Conservation (phyloP, 2,113 vertebrate genomes). For the Galbula dea region DNA sequence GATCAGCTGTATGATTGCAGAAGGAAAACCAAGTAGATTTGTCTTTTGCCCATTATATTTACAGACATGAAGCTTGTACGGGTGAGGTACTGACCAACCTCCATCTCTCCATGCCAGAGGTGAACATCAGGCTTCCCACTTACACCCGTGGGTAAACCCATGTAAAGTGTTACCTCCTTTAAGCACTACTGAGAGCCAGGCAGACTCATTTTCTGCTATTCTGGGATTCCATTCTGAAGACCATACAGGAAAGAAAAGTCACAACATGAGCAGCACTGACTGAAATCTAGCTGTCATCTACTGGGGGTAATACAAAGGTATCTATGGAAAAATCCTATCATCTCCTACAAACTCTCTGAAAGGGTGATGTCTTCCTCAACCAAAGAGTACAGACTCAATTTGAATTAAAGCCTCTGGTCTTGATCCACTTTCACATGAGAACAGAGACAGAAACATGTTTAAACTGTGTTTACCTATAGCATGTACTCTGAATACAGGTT, state of each 20-base stretch:
- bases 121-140: not conserved
- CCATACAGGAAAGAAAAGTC: not conserved
- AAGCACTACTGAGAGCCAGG: not conserved
- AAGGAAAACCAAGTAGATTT: not conserved
- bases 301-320: not conserved
- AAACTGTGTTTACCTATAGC: not conserved
- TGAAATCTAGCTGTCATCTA: not conserved
- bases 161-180: rapidly evolving
- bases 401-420: not conserved
- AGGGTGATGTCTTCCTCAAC: not conserved
- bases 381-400: not conserved
- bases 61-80: not conserved
- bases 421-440: not conserved
- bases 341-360: not conserved
- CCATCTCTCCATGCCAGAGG: not conserved
- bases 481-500: not conserved
- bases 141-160: not conserved
- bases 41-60: not conserved
- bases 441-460: not conserved
- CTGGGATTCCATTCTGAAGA: not conserved
- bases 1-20: not conserved
- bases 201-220: not conserved
- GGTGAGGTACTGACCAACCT: not conserved
- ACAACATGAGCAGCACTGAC: not conserved
- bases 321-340: not conserved